Evolutionary conservation across 2,797 vertebrate species (phyloP).

Genomic region (Ficedula albicollis): DNA sequence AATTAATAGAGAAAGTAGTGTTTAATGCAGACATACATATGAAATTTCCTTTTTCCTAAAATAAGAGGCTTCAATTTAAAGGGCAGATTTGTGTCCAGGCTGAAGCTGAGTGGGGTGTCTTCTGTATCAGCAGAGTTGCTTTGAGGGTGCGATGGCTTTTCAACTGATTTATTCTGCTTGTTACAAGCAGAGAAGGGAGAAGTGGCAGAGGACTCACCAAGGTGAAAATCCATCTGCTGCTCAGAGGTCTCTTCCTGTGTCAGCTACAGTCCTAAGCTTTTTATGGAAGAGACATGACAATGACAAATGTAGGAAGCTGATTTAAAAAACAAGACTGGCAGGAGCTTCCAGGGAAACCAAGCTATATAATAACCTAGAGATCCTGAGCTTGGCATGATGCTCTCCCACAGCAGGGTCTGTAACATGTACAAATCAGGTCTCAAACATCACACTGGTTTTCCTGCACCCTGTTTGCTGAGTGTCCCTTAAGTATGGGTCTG

Average conservation of each 20-base stretch:
- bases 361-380: not conserved
- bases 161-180: not conserved
- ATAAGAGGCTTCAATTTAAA: not conserved
- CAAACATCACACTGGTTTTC: not conserved
- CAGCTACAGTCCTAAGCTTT: not conserved
- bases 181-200: not conserved
- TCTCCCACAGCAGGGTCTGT: not conserved
- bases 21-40: not conserved
- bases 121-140: not conserved
- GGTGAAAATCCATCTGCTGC: not conserved
- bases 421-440: not conserved
- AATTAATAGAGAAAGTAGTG: not conserved
- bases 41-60: not conserved
- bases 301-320: not conserved
- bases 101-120: not conserved
- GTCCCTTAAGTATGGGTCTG: not conserved
- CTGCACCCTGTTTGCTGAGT: not conserved
- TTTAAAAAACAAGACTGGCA: not conserved
- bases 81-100: not conserved
- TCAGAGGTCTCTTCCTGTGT: not conserved
- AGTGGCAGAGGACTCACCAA: not conserved
- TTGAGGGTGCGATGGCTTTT: not conserved
- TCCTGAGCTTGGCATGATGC: not conserved
- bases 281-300: not conserved
- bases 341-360: not conserved